These are phyloP conservation scores for Passer domesticus DNA, from an alignment of 2,113 vertebrate genomes.

Conservation along the genomic window DNA sequence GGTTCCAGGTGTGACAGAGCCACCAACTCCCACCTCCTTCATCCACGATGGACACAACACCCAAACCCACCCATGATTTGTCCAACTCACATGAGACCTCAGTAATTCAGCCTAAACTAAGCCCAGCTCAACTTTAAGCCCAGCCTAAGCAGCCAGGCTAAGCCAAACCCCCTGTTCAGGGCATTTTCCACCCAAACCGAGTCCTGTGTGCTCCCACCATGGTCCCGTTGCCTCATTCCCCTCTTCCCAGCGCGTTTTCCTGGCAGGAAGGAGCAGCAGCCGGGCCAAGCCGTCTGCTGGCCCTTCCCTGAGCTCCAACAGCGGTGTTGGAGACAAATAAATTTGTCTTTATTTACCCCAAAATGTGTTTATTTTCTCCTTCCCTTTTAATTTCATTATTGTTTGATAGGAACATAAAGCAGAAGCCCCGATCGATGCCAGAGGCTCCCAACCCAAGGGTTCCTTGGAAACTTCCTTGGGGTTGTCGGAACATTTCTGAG, in stretches of 20 bases:
- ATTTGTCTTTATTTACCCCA: slow-evolving; percentile 7
- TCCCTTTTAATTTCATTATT: background rate
- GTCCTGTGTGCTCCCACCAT: rapidly evolving
- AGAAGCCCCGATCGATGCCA: slow-evolving; percentile 22
- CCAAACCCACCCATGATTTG: background rate
- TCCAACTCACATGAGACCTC: rapidly evolving
- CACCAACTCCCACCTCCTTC: rapidly evolving
- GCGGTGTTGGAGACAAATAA: background rate
- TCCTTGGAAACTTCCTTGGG: slow-evolving; percentile 15
- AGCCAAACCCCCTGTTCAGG: background rate
- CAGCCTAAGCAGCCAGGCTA: rapidly evolving
- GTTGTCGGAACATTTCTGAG: slow-evolving; percentile 19
- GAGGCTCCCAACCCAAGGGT: background rate
- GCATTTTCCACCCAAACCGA: background rate
- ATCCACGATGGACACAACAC: rapidly evolving
- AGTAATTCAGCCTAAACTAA: rapidly evolving
- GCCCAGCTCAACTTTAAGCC: background rate
- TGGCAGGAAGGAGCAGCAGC: background rate
- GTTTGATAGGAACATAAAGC: slow-evolving; percentile 26
- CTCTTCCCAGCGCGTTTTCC: background rate
- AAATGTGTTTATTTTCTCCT: background rate
- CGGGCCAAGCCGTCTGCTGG: background rate
- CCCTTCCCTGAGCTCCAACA: background rate
- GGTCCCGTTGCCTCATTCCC: background rate
- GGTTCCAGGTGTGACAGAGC: rapidly evolving